These are phyloP conservation scores for Indicator indicator DNA, from an alignment of 2,113 vertebrate species.

Conservation along the genomic window DNA sequence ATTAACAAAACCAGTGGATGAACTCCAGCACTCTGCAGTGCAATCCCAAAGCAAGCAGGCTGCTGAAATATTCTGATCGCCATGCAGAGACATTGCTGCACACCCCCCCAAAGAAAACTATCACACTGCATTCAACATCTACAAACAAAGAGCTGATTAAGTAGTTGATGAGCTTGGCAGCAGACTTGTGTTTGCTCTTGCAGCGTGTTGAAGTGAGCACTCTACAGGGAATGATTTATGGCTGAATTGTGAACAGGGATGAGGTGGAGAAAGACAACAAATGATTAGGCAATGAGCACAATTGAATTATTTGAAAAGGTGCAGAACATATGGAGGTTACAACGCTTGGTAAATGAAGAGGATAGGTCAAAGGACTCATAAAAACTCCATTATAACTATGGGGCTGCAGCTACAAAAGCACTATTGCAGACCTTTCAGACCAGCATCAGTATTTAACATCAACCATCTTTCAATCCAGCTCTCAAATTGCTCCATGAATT, in stretches of 20 bases:
- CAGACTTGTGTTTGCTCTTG: background rate
- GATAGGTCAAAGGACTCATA: background rate
- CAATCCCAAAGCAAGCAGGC: background rate
- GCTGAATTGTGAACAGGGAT: background rate
- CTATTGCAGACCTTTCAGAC: background rate
- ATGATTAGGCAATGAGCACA: background rate
- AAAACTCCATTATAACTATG: background rate
- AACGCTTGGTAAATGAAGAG: background rate
- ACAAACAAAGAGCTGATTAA: background rate
- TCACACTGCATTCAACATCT: background rate
- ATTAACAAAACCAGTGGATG: background rate
- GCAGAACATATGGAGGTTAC: background rate
- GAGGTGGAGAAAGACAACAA: background rate
- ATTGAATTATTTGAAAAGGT: background rate
- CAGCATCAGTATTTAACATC: background rate
- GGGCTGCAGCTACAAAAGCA: background rate
- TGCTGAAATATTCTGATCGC: background rate
- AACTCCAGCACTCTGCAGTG: background rate
- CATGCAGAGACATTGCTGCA: background rate
- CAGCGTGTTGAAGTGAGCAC: background rate
- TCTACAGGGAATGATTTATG: background rate
- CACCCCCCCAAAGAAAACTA: background rate
- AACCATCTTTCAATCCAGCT: background rate
- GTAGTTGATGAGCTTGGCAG: background rate
- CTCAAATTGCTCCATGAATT: background rate